Base-by-base conservation (phyloP, 2,113 vertebrate genomes). In the Platycercus adscitus region DNA sequence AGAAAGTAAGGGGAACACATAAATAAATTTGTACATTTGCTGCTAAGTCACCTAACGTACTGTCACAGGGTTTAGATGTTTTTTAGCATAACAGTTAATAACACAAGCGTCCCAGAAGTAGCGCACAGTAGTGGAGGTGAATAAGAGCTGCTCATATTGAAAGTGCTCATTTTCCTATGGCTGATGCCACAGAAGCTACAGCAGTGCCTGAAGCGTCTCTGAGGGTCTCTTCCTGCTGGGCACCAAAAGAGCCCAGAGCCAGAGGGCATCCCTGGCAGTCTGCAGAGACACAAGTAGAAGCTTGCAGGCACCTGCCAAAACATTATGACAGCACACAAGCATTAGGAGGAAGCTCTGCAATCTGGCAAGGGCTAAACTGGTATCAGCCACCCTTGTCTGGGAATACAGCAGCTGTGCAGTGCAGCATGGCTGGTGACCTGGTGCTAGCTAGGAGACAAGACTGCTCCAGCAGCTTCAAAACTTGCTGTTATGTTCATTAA, bases 231-330 rank as follows among this genome's bases (percentile, higher is more conserved):
- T 81, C 63, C 41, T 76, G 12, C 7, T 37, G 44, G 26, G 10
- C 19, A 60, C 13, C 8, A 31, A 10, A 55, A 35, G 10, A 33
- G 3, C 20, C 19, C 41, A 60, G 9, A 87, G 50, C 7, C 16
- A 76, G 50, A 77, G 13, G 12, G 2, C 23, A 41, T 16, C 35
- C 9, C 23, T 64, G n/a, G 37, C 10, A 53, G 11, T 18, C 31
- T 1, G 0, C 19, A 53, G 53, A 71, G 19, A 44, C 44, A 29
- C 31, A 5, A 35, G 19, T 9, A 66, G 7, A 0, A 0, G 6
- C 19, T 83, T 56, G 35, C n/a, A 37, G 31, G 8, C 13, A 53
- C 6, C 33, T 56, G 16, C 11, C 16, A 52, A 73, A 75, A 71
- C 0, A 0, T n/a, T 25, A n/a, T 33, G 63, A 29, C 56, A 83